Conservation (phyloP, 2,113 vertebrate genomes). For the Polyodon spathula region DNA sequence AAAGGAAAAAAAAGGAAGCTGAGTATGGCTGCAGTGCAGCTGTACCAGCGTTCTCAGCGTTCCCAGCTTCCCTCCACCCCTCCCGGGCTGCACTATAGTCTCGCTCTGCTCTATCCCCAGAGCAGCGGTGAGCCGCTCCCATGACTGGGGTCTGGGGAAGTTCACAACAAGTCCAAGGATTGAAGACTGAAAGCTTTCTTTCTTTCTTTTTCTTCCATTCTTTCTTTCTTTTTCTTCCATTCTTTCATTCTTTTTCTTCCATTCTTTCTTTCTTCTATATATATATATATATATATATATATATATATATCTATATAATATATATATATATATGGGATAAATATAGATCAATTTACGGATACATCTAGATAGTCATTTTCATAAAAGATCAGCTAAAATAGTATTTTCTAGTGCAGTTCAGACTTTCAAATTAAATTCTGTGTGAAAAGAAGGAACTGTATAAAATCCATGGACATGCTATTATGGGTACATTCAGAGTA, state of each 20-base stretch:
- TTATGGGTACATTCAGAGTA: no score
- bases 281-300: no score
- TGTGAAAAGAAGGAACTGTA: no score
- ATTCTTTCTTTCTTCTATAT: background rate
- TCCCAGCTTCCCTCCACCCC: no score
- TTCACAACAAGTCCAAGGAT: slow-evolving; percentile 32
- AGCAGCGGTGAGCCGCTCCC: slow-evolving; percentile 42
- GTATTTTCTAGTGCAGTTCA: no score
- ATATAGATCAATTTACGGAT: no score
- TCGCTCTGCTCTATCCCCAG: slow-evolving; percentile 41
- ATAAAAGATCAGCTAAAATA: no score
- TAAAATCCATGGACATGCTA: no score
- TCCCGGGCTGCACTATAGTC: slow-evolving; percentile 38
- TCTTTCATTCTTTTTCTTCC: background rate
- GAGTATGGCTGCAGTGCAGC: slow-evolving; percentile 39
- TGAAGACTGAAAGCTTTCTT: background rate
- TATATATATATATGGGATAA: no score
- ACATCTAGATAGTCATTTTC: no score
- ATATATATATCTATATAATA: no score
- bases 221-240: background rate
- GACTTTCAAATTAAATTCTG: no score
- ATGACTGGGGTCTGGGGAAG: slow-evolving; percentile 46
- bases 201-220: background rate
- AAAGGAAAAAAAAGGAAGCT: background rate
- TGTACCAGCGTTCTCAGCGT: slow-evolving; percentile 47